These are phyloP conservation scores for Stegodyphus mimosarum DNA, from an alignment of 1,140 invertebrate genomes.

Conservation along the genomic window DNA sequence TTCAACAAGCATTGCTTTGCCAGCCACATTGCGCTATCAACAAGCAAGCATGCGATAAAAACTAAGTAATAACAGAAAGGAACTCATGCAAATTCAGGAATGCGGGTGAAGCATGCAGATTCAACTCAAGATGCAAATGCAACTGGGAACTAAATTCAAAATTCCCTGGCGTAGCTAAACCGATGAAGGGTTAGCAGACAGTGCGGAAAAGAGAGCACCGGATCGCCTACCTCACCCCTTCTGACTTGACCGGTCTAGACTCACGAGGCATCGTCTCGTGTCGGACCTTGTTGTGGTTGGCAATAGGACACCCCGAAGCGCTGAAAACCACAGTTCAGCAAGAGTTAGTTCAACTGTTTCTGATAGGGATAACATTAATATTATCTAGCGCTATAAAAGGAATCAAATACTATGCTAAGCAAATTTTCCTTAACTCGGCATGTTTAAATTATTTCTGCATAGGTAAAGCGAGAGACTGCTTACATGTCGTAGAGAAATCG, in stretches of 20 bases:
- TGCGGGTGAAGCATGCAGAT: too few relatives aligned
- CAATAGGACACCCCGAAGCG: slow-evolving; percentile 61
- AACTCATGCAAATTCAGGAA: too few relatives aligned
- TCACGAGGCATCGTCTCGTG: slow-evolving; percentile 24
- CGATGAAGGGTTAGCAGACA: neutral
- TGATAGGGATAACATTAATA: neutral
- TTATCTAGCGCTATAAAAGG: slow-evolving; percentile 10
- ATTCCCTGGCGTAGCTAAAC: neutral
- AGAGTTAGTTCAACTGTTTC: slow-evolving; percentile 26
- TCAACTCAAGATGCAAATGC: too few relatives aligned
- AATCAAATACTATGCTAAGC: neutral
- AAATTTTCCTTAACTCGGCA: too few relatives aligned
- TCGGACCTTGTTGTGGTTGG: slow-evolving; percentile 54
- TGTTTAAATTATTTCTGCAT: too few relatives aligned
- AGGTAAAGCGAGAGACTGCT: too few relatives aligned
- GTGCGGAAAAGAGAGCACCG: neutral
- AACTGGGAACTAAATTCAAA: too few relatives aligned
- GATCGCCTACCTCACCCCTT: slow-evolving; percentile 43
- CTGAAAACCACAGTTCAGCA: slow-evolving; percentile 61
- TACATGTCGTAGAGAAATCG: too few relatives aligned
- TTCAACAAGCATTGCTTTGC: too few relatives aligned
- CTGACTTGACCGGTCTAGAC: slow-evolving; percentile 24
- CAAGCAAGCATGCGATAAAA: too few relatives aligned
- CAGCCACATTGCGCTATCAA: too few relatives aligned
- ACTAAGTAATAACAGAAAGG: too few relatives aligned